Base-by-base conservation (phyloP, 1,140 invertebrate genomes). In the Drosophila mayri region DNA sequence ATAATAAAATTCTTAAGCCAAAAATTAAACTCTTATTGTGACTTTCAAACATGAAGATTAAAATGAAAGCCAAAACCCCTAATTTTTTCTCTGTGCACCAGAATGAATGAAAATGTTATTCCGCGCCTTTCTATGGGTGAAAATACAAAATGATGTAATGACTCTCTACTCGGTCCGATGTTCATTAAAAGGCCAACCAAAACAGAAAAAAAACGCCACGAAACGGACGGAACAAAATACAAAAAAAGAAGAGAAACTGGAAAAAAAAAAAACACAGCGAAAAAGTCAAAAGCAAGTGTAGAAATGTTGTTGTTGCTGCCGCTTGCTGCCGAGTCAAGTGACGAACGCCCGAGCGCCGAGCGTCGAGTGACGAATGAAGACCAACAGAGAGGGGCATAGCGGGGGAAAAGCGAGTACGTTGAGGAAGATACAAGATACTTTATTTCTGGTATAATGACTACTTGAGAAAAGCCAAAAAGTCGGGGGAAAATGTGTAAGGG, bases 381-480 rank as follows among this genome's bases (percentile, higher is more conserved):
- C 44, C 22, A 58, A 40, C 14, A 67, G 65, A 59, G 35, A 73
- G 52, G 38, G 38, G 30, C n/a, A 49, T 14, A 41, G 37, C 18
- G 44, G 22, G 43, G 40, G 32, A 35, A 28, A n/a, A 58, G 55
- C 57, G 75, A 57, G 74, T 77, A 86, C 61, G 78, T 68, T 62
- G 57, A 65, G 76, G 67, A 78, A 78, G 76, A 88, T 74, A 87
- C 85, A 78, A 78, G 76, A 88, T 74, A 87, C 85, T 70, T 84
- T 87, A 88, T 88, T 87, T 84, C 73, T 90, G 85, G 85, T 88
- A 88, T 88, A 88, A 88, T 88, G 84, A 90, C 77, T 84, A 84
- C 84, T 88, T 88, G 84, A 81, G 84, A 88, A 88, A 86, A 71
- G 46, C 44, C 73, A 78, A 79, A 58, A 55, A 55, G 52, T 55